A percentile compares a stretch with the other conserved stretches of the same genome.
phyloP scores from a whole-genome alignment of 2,797 vertebrate genomes.

The Pantherophis vulpinus region DNA sequence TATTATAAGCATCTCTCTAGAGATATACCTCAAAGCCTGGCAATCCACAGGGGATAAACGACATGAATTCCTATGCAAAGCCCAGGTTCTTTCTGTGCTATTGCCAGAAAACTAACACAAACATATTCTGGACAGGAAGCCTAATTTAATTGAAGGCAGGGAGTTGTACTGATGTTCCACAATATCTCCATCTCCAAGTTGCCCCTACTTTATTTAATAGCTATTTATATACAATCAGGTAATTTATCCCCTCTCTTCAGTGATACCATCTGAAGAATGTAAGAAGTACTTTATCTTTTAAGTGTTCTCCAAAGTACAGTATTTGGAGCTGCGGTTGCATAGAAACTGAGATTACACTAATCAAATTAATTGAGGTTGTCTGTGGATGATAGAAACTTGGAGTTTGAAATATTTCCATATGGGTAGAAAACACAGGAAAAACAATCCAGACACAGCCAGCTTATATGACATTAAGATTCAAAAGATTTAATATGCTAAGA shows the following conservation, averaged over 20 bases:
- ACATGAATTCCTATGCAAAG: not conserved
- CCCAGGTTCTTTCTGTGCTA: not conserved
- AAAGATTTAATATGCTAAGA: not conserved
- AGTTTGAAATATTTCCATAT: not conserved
- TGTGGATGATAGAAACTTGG: not conserved
- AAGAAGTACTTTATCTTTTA: slow-evolving; percentile 13
- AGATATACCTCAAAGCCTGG: not conserved
- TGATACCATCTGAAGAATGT: slow-evolving; percentile 25
- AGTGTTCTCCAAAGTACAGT: slow-evolving; percentile 11
- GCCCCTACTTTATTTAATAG: slow-evolving; percentile 9
- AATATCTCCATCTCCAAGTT: slow-evolving; percentile 8
- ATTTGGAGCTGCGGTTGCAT: not conserved
- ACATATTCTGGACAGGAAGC: not conserved
- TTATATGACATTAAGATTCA: slow-evolving; percentile 11
- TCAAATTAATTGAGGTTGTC: not conserved
- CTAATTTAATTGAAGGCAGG: not conserved
- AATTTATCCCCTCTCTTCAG: slow-evolving; percentile 15
- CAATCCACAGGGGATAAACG: not conserved
- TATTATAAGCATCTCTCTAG: not conserved
- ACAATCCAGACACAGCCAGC: not conserved
- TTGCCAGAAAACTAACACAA: not conserved
- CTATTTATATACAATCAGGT: slow-evolving; percentile 22
- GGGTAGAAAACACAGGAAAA: slow-evolving; percentile 4
- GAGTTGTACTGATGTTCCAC: slow-evolving; percentile 27
- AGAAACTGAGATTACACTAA: not conserved